A percentile compares a stretch with the other conserved stretches of the same genome.
phyloP scores from a whole-genome alignment of 2,113 vertebrate species.

The Alligator mississippiensis region DNA sequence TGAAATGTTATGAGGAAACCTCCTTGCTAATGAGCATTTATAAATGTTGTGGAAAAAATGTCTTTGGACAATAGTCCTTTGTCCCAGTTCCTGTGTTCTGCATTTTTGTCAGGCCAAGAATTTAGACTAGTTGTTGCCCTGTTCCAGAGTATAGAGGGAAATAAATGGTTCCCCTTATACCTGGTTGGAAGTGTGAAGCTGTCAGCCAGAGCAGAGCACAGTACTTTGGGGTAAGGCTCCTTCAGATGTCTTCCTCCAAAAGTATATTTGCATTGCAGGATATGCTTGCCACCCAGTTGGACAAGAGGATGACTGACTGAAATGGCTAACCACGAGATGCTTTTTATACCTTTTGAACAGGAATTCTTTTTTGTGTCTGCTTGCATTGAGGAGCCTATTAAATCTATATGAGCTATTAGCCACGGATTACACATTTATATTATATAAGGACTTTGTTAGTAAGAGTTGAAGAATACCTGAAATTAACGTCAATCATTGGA shows the following conservation, averaged over 20 bases:
- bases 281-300: no score
- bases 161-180: neutral
- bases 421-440: neutral
- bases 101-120: neutral
- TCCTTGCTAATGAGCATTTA: neutral
- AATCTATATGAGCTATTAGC: neutral
- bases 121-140: neutral
- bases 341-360: neutral
- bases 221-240: neutral
- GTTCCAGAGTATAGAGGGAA: neutral
- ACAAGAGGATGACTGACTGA: neutral
- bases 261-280: neutral
- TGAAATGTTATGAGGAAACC: neutral
- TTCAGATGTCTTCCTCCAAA: neutral
- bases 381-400: neutral
- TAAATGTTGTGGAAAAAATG: neutral
- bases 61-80: neutral
- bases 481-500: neutral
- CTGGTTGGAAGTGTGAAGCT: fast-evolving
- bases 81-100: neutral
- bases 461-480: neutral
- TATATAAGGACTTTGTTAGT: neutral
- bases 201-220: neutral
- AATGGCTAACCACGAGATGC: neutral
- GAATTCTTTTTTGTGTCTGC: neutral